phyloP scores from a whole-genome alignment of 64 coral and sea anemone genomes.

The Porites lutea region DNA sequence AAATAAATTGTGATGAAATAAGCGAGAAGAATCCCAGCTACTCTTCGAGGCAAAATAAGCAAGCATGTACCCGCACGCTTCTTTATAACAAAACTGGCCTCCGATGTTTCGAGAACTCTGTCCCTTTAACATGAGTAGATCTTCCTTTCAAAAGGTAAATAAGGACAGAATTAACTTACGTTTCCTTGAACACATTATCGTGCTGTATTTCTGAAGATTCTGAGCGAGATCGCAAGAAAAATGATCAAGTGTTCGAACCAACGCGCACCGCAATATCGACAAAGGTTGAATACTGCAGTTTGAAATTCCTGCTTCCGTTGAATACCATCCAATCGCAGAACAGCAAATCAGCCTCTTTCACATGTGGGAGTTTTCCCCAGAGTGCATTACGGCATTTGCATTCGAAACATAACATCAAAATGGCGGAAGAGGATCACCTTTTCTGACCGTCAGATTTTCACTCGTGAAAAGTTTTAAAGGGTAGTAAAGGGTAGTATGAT shows the following conservation, averaged over 20 bases:
- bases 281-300: constrained; percentile 46
- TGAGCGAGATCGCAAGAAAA: constrained; percentile 16
- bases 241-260: constrained; percentile 26
- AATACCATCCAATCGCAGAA: constrained; percentile 48
- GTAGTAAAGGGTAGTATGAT: not conserved
- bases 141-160: not conserved
- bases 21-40: not conserved
- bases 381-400: not conserved
- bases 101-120: not conserved
- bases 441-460: not conserved
- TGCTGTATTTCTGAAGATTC: not conserved
- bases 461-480: not conserved
- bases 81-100: no score
- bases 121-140: not conserved
- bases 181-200: constrained; percentile 18
- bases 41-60: not conserved
- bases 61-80: no score
- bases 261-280: constrained; percentile 52
- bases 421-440: not conserved
- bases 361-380: not conserved
- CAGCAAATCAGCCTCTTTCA: constrained; percentile 12
- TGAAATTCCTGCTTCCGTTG: constrained; percentile 58
- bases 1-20: not conserved
- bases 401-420: not conserved
- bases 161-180: constrained; percentile 1